These are phyloP conservation scores for Abrostola triplasia DNA, from an alignment of 2,888 invertebrate genomes.

Conservation along the genomic window DNA sequence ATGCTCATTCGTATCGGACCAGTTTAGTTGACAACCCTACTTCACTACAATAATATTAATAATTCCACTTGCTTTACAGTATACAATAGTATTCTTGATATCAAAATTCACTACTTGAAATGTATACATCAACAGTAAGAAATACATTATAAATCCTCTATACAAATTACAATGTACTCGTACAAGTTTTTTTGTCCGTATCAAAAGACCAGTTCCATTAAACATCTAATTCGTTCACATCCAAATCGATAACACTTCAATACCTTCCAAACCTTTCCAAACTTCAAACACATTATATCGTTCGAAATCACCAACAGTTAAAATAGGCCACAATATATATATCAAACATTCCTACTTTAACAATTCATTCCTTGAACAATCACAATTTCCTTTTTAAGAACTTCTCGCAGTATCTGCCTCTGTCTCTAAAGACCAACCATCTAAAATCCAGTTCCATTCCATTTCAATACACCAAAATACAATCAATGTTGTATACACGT, in stretches of 20 bases:
- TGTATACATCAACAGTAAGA: neutral
- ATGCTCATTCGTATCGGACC: no score
- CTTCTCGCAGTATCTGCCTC: constrained; percentile 14
- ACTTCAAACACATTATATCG: neutral
- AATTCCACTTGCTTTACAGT: no score
- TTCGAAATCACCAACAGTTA: constrained; percentile 26
- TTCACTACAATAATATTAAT: no score
- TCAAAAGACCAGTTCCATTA: constrained; percentile 7
- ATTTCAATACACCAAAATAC: constrained; percentile 17
- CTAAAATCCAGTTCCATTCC: constrained; percentile 26
- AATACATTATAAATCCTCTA: neutral
- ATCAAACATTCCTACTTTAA: neutral
- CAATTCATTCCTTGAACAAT: neutral
- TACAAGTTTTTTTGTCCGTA: neutral
- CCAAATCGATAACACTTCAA: constrained; percentile 28
- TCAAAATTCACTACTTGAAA: neutral
- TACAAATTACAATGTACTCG: neutral
- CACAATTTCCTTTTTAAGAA: constrained; percentile 6
- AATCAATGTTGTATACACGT: neutral
- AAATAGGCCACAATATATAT: constrained; percentile 2
- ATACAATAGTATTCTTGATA: no score
- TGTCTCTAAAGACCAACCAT: constrained; percentile 19
- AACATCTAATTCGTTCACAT: constrained; percentile 15
- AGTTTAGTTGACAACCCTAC: no score
- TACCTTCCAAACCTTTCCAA: constrained; percentile 11